These are phyloP conservation scores for Opisthocomus hoazin DNA, from an alignment of 2,113 vertebrate species.

Conservation along the genomic window DNA sequence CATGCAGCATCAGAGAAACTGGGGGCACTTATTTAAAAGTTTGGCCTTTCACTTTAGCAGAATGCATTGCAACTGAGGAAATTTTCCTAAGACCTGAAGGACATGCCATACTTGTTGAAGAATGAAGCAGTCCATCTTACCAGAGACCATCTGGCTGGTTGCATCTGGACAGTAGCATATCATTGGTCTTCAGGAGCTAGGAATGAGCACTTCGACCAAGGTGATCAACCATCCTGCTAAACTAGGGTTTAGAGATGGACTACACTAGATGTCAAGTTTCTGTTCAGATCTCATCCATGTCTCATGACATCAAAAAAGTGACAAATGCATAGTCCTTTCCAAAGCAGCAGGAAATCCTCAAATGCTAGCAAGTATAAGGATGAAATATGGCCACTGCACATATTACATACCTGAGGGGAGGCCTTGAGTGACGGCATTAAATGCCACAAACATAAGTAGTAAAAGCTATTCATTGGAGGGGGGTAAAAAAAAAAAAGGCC, in stretches of 20 bases:
- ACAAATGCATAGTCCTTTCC: not conserved
- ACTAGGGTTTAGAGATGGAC: not conserved
- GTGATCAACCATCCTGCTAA: not conserved
- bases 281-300: not conserved
- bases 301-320: not conserved
- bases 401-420: not conserved
- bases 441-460: not conserved
- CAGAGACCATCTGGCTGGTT: not conserved
- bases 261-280: not conserved
- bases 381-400: not conserved
- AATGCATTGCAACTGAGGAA: not conserved
- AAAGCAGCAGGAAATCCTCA: not conserved
- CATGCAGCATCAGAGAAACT: not conserved
- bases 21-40: not conserved
- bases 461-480: not conserved
- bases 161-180: not conserved
- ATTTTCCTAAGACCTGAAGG: not conserved
- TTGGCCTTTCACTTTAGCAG: not conserved
- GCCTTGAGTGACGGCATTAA: not conserved
- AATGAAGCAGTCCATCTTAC: not conserved
- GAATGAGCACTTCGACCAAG: not conserved
- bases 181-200: not conserved
- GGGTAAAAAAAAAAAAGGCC: accelerated
- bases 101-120: not conserved
- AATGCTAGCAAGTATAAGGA: not conserved